These are phyloP conservation scores for Brachypodius melanocephalos DNA, from an alignment of 2,113 vertebrate genomes.

Conservation along the genomic window DNA sequence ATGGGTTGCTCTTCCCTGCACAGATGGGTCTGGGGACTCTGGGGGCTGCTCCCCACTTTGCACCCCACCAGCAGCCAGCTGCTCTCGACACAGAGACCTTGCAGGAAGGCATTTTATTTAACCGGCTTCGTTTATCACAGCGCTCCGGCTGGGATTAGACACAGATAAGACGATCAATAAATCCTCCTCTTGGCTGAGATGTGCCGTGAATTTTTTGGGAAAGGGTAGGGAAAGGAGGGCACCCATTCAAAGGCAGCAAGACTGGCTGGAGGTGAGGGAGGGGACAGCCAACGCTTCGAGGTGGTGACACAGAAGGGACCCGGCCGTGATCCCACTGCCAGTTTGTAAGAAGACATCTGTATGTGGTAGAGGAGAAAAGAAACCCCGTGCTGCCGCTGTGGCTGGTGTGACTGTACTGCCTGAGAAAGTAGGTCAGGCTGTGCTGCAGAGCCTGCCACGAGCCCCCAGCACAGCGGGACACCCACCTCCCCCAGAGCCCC, in stretches of 20 bases:
- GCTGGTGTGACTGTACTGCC: neutral
- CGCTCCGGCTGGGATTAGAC: conserved; percentile 29
- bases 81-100: neutral
- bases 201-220: conserved; percentile 1
- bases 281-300: neutral
- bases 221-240: neutral
- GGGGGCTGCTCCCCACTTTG: neutral
- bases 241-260: neutral
- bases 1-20: neutral
- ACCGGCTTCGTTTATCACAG: neutral
- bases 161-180: conserved; percentile 55
- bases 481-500: neutral
- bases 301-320: neutral
- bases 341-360: neutral
- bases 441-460: neutral
- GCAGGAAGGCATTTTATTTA: neutral
- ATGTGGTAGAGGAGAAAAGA: neutral
- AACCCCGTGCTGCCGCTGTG: neutral
- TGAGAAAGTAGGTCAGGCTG: conserved; percentile 64
- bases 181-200: conserved; percentile 24
- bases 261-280: neutral
- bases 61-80: neutral
- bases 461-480: neutral
- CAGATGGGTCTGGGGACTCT: neutral
- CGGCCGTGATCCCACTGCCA: rapidly evolving